phyloP scores from a whole-genome alignment of 2,113 vertebrate genomes.

The Pseudorasbora parva region DNA sequence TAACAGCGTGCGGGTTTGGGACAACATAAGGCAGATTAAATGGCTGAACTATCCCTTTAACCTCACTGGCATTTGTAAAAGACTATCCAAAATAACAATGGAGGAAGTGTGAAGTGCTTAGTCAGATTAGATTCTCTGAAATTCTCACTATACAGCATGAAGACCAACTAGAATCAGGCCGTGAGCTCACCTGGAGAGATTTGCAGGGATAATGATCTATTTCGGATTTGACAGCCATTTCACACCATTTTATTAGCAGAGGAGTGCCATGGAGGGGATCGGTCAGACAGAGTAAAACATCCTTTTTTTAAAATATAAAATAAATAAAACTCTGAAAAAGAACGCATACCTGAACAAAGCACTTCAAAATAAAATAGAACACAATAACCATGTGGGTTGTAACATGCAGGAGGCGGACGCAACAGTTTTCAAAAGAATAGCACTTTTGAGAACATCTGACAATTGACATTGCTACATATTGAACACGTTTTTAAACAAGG shows the following conservation, averaged over 20 bases:
- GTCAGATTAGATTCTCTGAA: background rate
- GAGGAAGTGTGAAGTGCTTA: conserved; percentile 14
- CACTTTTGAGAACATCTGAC: background rate
- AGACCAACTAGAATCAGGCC: background rate
- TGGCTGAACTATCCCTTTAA: background rate
- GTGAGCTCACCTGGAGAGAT: conserved; percentile 14
- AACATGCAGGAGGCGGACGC: background rate
- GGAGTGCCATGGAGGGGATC: background rate
- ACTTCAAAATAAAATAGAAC: conserved; percentile 2
- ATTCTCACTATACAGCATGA: background rate
- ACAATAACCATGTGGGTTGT: conserved; percentile 1
- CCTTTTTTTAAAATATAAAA: background rate
- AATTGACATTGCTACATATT: background rate
- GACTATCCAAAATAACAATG: background rate
- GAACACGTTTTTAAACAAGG: background rate
- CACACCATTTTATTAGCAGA: background rate
- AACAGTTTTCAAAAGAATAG: background rate
- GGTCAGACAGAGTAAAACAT: background rate
- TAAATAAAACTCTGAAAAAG: background rate
- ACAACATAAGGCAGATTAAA: background rate
- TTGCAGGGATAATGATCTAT: conserved; percentile 12
- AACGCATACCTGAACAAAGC: background rate
- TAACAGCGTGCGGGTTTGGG: background rate
- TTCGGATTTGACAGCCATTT: conserved; percentile 19
- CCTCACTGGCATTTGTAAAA: conserved; percentile 41